phyloP scores from a whole-genome alignment of 2,888 invertebrate species.

The Melitaea athalia region DNA sequence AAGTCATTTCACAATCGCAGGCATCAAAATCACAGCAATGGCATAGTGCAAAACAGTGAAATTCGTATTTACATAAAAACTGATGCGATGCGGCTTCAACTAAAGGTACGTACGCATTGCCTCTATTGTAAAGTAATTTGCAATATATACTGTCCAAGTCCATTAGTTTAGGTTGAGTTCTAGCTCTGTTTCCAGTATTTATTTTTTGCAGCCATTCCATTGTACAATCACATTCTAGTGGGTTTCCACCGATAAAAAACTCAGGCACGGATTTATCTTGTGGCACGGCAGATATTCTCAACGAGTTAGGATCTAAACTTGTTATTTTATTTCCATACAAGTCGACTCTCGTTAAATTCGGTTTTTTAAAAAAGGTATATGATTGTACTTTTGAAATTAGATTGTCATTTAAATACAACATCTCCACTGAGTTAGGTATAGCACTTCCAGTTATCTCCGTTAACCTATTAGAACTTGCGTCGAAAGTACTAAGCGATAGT shows the following conservation, averaged over 20 bases:
- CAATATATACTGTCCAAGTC: slow-evolving; percentile 92
- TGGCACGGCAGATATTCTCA: slow-evolving; percentile 89
- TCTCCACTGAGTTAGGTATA: slow-evolving; percentile 91
- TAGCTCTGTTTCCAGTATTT: slow-evolving; percentile 87
- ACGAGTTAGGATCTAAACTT: slow-evolving; percentile 87
- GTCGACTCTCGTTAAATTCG: slow-evolving; percentile 91
- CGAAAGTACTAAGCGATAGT: slow-evolving; percentile 89
- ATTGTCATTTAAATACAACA: slow-evolving; percentile 90
- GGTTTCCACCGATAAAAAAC: slow-evolving; percentile 93
- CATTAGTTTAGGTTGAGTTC: slow-evolving; percentile 91
- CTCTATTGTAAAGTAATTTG: slow-evolving; percentile 89
- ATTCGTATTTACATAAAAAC: slow-evolving; percentile 92
- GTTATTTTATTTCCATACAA: slow-evolving; percentile 91
- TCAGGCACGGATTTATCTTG: slow-evolving; percentile 88
- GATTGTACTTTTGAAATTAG: slow-evolving; percentile 91
- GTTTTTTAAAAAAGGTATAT: slow-evolving; percentile 93
- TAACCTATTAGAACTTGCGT: slow-evolving; percentile 90
- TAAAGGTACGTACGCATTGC: slow-evolving; percentile 87
- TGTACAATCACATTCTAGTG: slow-evolving; percentile 93
- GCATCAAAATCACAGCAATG: slow-evolving; percentile 96
- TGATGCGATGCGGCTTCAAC: slow-evolving; percentile 91
- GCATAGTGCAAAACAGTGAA: slow-evolving; percentile 93
- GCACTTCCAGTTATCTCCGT: slow-evolving; percentile 91
- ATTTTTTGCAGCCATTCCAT: slow-evolving; percentile 95
- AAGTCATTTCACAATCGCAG: slow-evolving; percentile 96